Percentiles rank a stretch among this genome's conserved stretches.
Conservation (phyloP, 2,113 vertebrate genomes). For the Bujurquina vittata region DNA sequence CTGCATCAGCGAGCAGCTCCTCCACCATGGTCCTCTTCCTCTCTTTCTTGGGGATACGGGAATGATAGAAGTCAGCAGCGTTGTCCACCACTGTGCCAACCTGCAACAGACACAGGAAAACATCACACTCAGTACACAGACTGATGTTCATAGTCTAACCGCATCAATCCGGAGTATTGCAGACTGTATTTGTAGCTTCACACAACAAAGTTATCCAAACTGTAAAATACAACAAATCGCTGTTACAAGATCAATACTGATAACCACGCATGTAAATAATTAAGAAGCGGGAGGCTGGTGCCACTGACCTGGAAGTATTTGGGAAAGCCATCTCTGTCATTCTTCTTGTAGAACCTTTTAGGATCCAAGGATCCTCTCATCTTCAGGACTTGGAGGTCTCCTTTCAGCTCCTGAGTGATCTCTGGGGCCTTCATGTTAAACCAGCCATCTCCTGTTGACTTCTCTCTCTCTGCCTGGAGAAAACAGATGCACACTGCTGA, state of each 20-base stretch:
- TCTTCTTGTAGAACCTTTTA: constrained; percentile 98
- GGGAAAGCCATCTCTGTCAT: constrained; percentile 92
- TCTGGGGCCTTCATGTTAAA: constrained; percentile 98
- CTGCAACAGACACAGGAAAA: constrained; percentile 70
- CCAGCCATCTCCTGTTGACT: constrained; percentile 91
- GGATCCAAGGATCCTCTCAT: constrained; percentile 93
- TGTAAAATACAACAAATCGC: neutral
- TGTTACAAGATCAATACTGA: neutral
- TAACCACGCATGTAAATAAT: neutral
- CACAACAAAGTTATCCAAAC: neutral
- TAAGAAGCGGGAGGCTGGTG: neutral
- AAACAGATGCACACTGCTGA: neutral
- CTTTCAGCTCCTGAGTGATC: constrained; percentile 89
- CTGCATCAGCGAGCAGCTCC: constrained; percentile 92
- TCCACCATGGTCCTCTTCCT: constrained; percentile 97
- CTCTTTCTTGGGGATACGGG: constrained; percentile 92
- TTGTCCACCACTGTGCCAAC: constrained; percentile 92
- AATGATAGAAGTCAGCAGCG: constrained; percentile 93
- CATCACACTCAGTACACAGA: neutral
- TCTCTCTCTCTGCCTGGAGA: constrained; percentile 85
- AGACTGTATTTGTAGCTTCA: neutral
- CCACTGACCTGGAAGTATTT: constrained; percentile 93
- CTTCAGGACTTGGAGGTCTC: constrained; percentile 89
- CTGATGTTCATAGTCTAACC: neutral
- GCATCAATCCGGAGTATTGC: neutral